Evolutionary conservation across 2,797 vertebrate species (phyloP).

Genomic region (Pitangus sulphuratus): DNA sequence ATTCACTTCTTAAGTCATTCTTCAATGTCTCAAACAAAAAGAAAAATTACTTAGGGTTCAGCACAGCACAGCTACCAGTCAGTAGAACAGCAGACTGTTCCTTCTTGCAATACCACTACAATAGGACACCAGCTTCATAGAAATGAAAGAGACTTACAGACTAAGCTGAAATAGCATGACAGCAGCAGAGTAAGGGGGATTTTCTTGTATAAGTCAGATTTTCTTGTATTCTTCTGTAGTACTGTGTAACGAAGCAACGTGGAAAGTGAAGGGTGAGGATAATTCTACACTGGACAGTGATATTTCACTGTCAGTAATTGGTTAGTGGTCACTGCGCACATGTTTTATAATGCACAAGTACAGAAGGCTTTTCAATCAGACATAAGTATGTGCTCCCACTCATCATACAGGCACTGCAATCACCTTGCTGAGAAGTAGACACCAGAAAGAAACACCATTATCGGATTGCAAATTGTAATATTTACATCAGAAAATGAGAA

Average conservation of each 20-base stretch:
- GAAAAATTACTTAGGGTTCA: not conserved
- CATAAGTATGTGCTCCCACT: not conserved
- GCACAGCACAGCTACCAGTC: not conserved
- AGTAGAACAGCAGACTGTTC: fast-evolving
- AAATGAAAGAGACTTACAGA: not conserved
- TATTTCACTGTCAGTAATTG: not conserved
- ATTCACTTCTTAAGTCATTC: not conserved
- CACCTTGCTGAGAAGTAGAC: not conserved
- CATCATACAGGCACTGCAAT: not conserved
- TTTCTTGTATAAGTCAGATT: not conserved
- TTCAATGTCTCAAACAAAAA: not conserved
- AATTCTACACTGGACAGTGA: not conserved
- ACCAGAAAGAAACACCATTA: not conserved
- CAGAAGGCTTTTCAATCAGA: not conserved
- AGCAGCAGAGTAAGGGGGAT: not conserved
- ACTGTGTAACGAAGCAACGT: not conserved
- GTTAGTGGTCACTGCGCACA: not conserved
- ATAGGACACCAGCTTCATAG: not conserved
- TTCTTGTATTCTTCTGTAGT: not conserved
- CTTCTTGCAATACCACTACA: not conserved
- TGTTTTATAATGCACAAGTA: not conserved
- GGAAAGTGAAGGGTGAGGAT: not conserved
- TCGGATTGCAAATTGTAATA: not conserved
- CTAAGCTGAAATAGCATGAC: not conserved
- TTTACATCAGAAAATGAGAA: not conserved